Conservation (phyloP, 2,113 vertebrate genomes). For the Bucco capensis region DNA sequence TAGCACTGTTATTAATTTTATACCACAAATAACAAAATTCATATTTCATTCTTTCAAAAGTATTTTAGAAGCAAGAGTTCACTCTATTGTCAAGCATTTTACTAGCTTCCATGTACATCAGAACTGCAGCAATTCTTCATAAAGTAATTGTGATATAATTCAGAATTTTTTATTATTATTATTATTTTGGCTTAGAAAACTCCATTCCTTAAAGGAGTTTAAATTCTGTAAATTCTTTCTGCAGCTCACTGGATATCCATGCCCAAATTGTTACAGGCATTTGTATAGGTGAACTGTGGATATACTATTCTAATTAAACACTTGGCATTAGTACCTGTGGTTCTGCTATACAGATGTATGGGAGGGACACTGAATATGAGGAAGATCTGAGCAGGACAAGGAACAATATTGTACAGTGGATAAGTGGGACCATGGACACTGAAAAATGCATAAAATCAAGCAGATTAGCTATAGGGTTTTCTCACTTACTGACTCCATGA, state of each 20-base stretch:
- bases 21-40: not conserved
- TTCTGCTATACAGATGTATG: not conserved
- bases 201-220: not conserved
- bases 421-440: not conserved
- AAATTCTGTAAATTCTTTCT: not conserved
- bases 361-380: not conserved
- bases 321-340: not conserved
- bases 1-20: not conserved
- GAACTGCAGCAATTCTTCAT: not conserved
- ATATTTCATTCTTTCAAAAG: not conserved
- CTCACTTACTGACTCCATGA: not conserved
- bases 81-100: not conserved
- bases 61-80: not conserved
- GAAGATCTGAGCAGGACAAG: not conserved
- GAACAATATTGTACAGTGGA: not conserved
- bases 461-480: not conserved
- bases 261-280: not conserved
- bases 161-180: not conserved
- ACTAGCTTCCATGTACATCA: not conserved
- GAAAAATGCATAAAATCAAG: not conserved
- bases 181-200: not conserved
- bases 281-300: not conserved
- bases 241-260: not conserved
- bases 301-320: not conserved
- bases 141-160: not conserved